Evolutionary conservation across 2,888 invertebrate genomes (phyloP), one percentile per base, ranked within the genome.

Genomic region (Cylloceria caligata): DNA sequence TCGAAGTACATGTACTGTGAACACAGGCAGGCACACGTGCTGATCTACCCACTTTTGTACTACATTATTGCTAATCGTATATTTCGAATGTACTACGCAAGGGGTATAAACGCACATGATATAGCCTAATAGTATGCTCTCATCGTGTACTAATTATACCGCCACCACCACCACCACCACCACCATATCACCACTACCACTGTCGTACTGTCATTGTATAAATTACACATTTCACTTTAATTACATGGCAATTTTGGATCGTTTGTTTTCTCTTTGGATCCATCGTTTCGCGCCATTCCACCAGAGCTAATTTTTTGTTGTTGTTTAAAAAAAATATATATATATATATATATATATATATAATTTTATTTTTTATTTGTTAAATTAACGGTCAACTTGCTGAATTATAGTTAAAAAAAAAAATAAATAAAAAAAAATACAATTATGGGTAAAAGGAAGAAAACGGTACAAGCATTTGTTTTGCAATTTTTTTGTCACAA

Each of bases 151-250:
- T 27, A 47, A 36, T 30, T 42, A 47, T 34, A 42, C 62, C 52
- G 45, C 34, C 42, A 9, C 30, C 49, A 19, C 67, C 39, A 55
- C 74, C 73, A 60, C 67, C 73, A 39, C 57, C 65, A 52, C 62
- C 19, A 65, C 75, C 80, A 77, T 77, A n/a, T n/a, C 81, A 85
- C 39, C 86, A 89, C 75, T 90, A 90, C 90, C 90, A 90, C 90
- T 90, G 69, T 78, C 82, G 89, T 91, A 90, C 90, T 57, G 55
- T 91, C 92, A 92, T 92, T 92, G 92, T 92, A 92, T 92, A 91
- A 92, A 92, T 91, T 90, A 92, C 92, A 92, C 92, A 91, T 83
- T 89, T 90, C 90, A 91, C 90, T 90, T 89, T 89, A 90, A 89
- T 88, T 88, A 88, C 85, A 88, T 84, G 60, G 76, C 82, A 85